phyloP scores from a whole-genome alignment of 2,888 invertebrate species.

The Prostheceraeus crozeri region DNA sequence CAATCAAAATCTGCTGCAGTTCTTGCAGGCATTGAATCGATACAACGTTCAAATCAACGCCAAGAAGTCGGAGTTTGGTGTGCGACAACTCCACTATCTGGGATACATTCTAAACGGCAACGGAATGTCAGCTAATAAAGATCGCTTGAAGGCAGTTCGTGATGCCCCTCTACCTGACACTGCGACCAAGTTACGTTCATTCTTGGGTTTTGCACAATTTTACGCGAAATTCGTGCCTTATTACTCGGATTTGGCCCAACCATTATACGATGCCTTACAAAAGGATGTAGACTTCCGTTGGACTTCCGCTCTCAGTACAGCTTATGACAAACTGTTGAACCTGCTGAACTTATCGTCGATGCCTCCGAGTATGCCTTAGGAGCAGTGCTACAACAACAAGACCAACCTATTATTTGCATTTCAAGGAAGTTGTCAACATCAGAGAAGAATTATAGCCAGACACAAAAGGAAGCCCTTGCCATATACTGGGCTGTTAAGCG shows the following conservation, averaged over 20 bases:
- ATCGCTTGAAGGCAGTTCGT: not conserved
- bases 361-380: conserved; percentile 16
- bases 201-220: not conserved
- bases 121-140: conserved; percentile 12
- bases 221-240: conserved; percentile 21
- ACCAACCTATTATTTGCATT: conserved; percentile 22
- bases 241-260: not conserved
- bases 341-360: conserved; percentile 9
- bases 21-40: conserved; percentile 7
- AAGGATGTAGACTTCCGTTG: not conserved
- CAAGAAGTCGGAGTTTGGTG: not conserved
- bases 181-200: not conserved
- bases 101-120: not conserved
- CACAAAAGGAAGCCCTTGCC: conserved; percentile 20
- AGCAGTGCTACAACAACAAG: conserved; percentile 22
- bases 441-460: conserved; percentile 16
- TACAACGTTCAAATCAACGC: conserved; percentile 19
- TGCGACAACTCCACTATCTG: not conserved
- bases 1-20: conserved; percentile 4
- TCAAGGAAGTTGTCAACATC: conserved; percentile 1
- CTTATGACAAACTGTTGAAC: too few relatives aligned
- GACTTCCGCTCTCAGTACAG: too few relatives aligned
- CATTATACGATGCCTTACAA: conserved; percentile 24
- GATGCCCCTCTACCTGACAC: conserved; percentile 12
- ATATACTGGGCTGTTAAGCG: conserved; percentile 25